Evolutionary conservation across 2,797 vertebrate genomes (phyloP).

Genomic region (Cercopithecus mitis): DNA sequence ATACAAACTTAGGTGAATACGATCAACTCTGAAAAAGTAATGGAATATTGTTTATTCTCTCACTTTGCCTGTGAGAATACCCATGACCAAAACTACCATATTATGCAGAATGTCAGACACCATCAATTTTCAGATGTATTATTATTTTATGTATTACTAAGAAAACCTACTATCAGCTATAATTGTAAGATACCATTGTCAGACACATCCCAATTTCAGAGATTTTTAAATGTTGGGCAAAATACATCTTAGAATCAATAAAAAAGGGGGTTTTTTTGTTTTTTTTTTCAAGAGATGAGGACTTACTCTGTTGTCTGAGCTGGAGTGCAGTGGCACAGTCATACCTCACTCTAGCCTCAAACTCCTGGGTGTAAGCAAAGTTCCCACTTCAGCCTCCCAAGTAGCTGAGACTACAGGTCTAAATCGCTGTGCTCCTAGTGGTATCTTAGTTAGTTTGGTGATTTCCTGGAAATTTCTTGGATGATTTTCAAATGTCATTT

Average conservation of each 20-base stretch:
- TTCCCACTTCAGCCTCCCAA: neutral
- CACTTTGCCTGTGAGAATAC: neutral
- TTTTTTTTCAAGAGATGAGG: neutral
- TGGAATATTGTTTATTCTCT: neutral
- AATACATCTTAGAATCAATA: slow-evolving; percentile 3
- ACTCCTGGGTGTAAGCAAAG: neutral
- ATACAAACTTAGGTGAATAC: neutral
- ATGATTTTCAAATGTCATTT: slow-evolving; percentile 16
- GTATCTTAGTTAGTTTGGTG: neutral
- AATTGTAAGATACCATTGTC: neutral
- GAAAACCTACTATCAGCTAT: neutral
- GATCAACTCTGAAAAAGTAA: neutral
- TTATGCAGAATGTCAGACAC: neutral
- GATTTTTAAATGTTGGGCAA: slow-evolving; percentile 15
- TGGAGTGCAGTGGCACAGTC: neutral
- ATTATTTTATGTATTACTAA: neutral
- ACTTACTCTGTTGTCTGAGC: neutral
- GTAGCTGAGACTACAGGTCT: neutral
- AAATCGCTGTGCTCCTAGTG: neutral
- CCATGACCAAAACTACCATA: neutral
- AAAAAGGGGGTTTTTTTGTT: neutral
- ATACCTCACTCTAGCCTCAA: neutral
- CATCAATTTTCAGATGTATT: neutral
- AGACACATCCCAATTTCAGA: neutral
- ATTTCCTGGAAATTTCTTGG: slow-evolving; percentile 20